These are phyloP conservation scores for Peromyscus melanophrys DNA, from an alignment of 2,797 vertebrate genomes.

Conservation along the genomic window DNA sequence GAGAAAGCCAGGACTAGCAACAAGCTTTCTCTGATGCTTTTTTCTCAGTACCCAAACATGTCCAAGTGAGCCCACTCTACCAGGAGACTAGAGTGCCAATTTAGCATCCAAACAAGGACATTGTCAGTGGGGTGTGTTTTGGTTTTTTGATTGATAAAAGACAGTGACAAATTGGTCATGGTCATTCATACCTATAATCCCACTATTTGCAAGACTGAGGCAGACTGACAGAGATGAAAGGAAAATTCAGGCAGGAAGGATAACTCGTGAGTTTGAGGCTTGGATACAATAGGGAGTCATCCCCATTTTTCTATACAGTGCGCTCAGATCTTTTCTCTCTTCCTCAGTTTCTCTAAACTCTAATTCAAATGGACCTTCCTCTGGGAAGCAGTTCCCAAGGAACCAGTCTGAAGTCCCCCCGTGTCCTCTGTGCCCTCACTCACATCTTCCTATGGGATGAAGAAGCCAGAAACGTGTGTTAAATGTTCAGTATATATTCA, in stretches of 20 bases:
- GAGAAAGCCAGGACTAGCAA: not conserved
- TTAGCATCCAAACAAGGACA: not conserved
- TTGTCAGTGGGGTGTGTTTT: not conserved
- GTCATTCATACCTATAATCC: not conserved
- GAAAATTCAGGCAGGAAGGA: not conserved
- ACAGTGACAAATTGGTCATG: not conserved
- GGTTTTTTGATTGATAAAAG: not conserved
- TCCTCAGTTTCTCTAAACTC: not conserved
- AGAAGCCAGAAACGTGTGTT: not conserved
- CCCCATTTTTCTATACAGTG: not conserved
- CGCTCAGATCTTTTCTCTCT: constrained; percentile 1
- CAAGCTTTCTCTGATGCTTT: not conserved
- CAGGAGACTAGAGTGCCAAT: not conserved
- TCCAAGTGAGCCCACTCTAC: not conserved
- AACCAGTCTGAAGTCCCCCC: not conserved
- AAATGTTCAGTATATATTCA: not conserved
- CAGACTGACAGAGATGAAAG: constrained; percentile 7
- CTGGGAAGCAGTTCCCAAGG: constrained; percentile 26
- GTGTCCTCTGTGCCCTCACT: not conserved
- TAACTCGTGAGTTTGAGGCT: not conserved
- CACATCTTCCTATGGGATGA: not conserved
- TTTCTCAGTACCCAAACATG: not conserved
- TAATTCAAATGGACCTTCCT: not conserved
- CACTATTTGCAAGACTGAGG: not conserved
- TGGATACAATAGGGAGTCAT: not conserved